Evolutionary conservation across 2,797 vertebrate species (phyloP), one percentile per base, ranked within the genome.

Genomic region (Botia kubotai): DNA sequence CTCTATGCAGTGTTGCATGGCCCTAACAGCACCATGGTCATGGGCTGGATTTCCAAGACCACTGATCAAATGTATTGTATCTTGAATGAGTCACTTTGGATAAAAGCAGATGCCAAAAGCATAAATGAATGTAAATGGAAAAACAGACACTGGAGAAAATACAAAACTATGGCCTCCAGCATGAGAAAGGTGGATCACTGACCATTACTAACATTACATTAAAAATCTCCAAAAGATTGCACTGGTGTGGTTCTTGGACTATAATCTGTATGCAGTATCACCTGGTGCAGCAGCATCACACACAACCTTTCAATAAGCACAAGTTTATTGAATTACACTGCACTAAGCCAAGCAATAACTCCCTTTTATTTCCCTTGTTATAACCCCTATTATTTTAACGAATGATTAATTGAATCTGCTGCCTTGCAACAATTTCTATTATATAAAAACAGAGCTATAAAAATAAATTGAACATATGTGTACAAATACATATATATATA

Each of bases 281-380:
- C 72, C 48, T 71, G 53, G 66, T 81, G 46, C 68, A 43, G 63
- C 50, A 62, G 17, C 67, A 19, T 72, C 14, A 48, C 77, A 55
- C 62, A 62, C 46, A 23, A 8, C 67, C 39, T 55, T 80, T 52
- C 67, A 83, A 57, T 23, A 80, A 63, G 52, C 52, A 52, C 39
- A 29, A 72, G 50, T 46, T 19, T 52, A 71, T 58, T 46, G 70
- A 23, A 55, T 46, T 46, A 8, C 6, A 4, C 21, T 50, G 29
- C 33, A 23, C 43, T 36, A 33, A 69, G 67, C 80, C 80, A 83
- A 71, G 53, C 63, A 74, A 79, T 67, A 75, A 71, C 73, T 36
- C 57, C 68, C 57, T 52, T 21, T 74, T 65, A 43, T 43, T 43
- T 10, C 39, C 39, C 39, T 43, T 43, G 39, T 7, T 43, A 43